phyloP scores from a whole-genome alignment of 1,140 invertebrate genomes.

The Heliconius congener region DNA sequence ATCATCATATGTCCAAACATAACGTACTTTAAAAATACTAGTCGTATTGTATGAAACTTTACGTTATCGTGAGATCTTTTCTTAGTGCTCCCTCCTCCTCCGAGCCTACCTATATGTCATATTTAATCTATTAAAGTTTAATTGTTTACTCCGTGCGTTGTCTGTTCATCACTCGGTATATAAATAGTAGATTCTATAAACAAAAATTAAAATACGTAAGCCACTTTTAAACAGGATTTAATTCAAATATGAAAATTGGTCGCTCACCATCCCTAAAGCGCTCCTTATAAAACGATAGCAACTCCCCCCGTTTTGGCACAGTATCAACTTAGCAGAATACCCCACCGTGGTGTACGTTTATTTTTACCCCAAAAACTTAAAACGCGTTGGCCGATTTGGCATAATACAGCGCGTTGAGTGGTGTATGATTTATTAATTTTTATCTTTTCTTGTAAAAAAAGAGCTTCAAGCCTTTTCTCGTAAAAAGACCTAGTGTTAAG shows the following conservation, averaged over 20 bases:
- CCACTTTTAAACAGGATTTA: background rate
- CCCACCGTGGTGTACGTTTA: slow-evolving; percentile 30
- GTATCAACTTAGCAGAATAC: slow-evolving; percentile 42
- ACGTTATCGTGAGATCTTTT: too few relatives aligned
- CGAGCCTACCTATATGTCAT: too few relatives aligned
- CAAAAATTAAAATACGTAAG: background rate
- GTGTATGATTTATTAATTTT: slow-evolving; percentile 32
- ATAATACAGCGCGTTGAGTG: slow-evolving; percentile 32
- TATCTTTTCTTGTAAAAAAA: slow-evolving; percentile 6
- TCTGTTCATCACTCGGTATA: too few relatives aligned
- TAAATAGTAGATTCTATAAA: too few relatives aligned
- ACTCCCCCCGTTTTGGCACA: slow-evolving; percentile 45
- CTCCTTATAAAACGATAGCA: background rate
- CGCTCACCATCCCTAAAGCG: slow-evolving; percentile 5
- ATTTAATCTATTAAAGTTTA: too few relatives aligned
- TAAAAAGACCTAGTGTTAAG: too few relatives aligned
- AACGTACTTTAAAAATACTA: too few relatives aligned
- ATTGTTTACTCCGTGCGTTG: too few relatives aligned
- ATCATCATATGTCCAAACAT: too few relatives aligned
- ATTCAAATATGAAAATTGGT: background rate
- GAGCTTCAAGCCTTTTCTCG: too few relatives aligned
- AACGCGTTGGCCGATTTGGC: slow-evolving; percentile 58
- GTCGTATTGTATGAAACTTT: too few relatives aligned
- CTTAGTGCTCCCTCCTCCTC: too few relatives aligned
- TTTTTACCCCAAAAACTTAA: slow-evolving; percentile 49